Conservation (phyloP, 2,888 invertebrate genomes). For the Balanococcus diminutus region DNA sequence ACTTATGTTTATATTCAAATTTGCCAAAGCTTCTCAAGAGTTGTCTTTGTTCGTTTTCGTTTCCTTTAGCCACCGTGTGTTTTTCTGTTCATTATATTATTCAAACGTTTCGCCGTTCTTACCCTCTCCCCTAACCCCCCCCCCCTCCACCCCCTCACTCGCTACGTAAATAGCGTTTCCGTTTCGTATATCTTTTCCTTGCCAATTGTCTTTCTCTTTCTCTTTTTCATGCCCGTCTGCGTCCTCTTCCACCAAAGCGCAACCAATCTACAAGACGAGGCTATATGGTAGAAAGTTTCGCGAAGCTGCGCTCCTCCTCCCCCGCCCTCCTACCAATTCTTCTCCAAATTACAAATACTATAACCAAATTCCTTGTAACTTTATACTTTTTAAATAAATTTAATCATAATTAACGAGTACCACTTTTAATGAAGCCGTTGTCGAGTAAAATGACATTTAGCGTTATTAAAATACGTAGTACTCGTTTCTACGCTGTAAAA, state of each 20-base stretch:
- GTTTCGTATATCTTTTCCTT: conserved; percentile 23
- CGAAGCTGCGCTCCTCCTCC: neutral
- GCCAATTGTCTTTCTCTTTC: neutral
- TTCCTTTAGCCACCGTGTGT: neutral
- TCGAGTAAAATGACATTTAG: neutral
- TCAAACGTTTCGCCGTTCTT: conserved; percentile 10
- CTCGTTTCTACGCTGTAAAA: neutral
- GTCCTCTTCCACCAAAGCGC: neutral
- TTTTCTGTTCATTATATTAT: conserved; percentile 28
- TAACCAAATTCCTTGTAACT: conserved; percentile 10
- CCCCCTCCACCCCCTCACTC: too few relatives aligned
- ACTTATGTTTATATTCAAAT: conserved; percentile 52
- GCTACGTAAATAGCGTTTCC: conserved; percentile 13
- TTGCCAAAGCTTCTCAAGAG: conserved; percentile 28
- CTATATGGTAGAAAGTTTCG: neutral
- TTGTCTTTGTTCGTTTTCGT: conserved; percentile 33
- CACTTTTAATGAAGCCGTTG: neutral
- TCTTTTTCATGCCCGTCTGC: neutral
- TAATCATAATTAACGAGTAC: conserved; percentile 9
- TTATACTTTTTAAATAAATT: conserved; percentile 13
- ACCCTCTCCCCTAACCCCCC: too few relatives aligned
- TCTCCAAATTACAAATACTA: neutral
- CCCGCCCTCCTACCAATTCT: neutral
- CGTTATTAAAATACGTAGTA: conserved; percentile 12
- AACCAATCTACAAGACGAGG: neutral